Conservation (phyloP, 1,140 invertebrate genomes). For the Drosophila tropicalis region DNA sequence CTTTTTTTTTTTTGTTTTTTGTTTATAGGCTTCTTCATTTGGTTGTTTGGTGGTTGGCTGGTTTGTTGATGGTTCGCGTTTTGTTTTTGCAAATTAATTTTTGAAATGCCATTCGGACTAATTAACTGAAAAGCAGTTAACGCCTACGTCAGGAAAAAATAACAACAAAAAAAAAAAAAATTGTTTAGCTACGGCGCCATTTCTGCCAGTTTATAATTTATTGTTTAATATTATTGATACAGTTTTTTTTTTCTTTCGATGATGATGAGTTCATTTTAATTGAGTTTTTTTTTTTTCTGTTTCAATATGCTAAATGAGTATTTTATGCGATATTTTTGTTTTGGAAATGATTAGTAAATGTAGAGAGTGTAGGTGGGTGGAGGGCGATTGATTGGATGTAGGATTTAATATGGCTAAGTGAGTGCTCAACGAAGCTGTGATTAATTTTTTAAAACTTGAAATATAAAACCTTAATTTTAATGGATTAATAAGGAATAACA, state of each 20-base stretch:
- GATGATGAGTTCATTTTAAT: slow-evolving; percentile 66
- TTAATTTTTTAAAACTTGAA: too few relatives aligned
- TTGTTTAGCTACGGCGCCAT: slow-evolving; percentile 6
- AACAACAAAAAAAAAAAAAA: neutral
- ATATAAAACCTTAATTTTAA: too few relatives aligned
- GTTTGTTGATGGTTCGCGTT: neutral
- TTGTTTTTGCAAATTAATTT: slow-evolving; percentile 55
- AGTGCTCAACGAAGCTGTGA: neutral
- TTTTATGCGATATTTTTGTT: slow-evolving; percentile 4
- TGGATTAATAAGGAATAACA: too few relatives aligned
- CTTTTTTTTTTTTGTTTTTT: neutral
- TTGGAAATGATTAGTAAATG: slow-evolving; percentile 6
- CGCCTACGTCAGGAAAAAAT: slow-evolving; percentile 32
- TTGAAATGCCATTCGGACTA: slow-evolving; percentile 58
- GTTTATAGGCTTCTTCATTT: neutral
- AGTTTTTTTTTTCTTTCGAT: slow-evolving; percentile 25
- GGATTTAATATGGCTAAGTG: neutral
- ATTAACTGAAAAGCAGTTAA: slow-evolving; percentile 57
- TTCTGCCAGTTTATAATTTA: slow-evolving; percentile 32
- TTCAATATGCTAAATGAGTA: slow-evolving; percentile 37
- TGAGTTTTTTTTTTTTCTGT: slow-evolving; percentile 27
- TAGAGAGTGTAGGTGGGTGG: neutral
- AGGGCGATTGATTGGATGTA: neutral
- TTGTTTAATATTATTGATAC: slow-evolving; percentile 31
- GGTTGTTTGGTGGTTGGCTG: too few relatives aligned